These are phyloP conservation scores for Drosophila acutilabella DNA, from an alignment of 2,888 invertebrate genomes.

Conservation along the genomic window DNA sequence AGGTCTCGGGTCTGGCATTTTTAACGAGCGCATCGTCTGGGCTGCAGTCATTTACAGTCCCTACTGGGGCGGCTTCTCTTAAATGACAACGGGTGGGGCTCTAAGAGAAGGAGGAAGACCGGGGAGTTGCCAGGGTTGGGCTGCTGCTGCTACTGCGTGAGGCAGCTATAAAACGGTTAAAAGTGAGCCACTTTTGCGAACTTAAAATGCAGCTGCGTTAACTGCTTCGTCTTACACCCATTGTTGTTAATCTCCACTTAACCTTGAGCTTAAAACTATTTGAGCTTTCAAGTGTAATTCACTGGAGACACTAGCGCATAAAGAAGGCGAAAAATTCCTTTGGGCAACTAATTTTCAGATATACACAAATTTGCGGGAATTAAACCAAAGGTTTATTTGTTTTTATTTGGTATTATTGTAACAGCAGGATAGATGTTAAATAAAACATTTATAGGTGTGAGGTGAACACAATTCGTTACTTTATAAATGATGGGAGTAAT, in stretches of 20 bases:
- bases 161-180: constrained; percentile 59
- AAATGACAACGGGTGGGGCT: constrained; percentile 53
- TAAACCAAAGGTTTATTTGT: neutral
- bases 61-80: constrained; percentile 46
- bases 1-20: constrained; percentile 43
- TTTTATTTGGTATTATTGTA: neutral
- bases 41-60: constrained; percentile 63
- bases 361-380: neutral
- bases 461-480: no score
- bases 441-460: no score
- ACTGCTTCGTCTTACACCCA: constrained; percentile 22
- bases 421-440: neutral
- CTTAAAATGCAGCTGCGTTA: constrained; percentile 51
- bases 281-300: constrained; percentile 23
- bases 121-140: constrained; percentile 57
- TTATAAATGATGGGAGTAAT: no score
- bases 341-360: constrained; percentile 9
- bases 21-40: constrained; percentile 63
- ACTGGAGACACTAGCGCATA: constrained; percentile 14
- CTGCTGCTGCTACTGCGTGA: constrained; percentile 23
- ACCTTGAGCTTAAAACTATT: constrained; percentile 52
- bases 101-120: constrained; percentile 8
- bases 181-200: constrained; percentile 51
- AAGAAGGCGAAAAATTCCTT: neutral
- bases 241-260: constrained; percentile 45